Percentiles rank a stretch among this genome's conserved stretches.
Evolutionary conservation across 2,888 invertebrate genomes (phyloP).

Genomic region (Nysson spinosus): DNA sequence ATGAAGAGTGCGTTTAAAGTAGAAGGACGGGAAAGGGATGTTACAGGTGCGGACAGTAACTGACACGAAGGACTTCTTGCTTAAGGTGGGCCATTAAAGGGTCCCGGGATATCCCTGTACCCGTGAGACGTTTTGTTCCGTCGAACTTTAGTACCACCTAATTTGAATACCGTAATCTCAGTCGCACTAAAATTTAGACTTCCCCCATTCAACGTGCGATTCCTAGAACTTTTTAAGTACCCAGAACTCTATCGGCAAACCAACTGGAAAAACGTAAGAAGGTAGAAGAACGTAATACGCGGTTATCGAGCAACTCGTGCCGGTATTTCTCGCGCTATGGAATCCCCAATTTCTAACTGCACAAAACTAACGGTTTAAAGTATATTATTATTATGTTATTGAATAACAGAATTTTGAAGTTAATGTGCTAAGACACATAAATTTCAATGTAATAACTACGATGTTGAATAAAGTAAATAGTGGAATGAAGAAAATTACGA

Average conservation of each 20-base stretch:
- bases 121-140: not conserved
- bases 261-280: not conserved
- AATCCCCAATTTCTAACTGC: too few species aligned
- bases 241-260: not conserved
- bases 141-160: not conserved
- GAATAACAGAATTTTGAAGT: too few species aligned
- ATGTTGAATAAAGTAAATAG: too few species aligned
- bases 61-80: conserved; percentile 16
- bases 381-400: too few species aligned
- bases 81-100: conserved; percentile 23
- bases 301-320: conserved; percentile 48
- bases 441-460: too few species aligned
- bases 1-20: too few species aligned
- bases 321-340: too few species aligned
- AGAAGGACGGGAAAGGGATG: not conserved
- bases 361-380: too few species aligned
- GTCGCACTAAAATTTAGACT: not conserved
- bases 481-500: too few species aligned
- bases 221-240: not conserved
- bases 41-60: conserved; percentile 5
- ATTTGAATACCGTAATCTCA: not conserved
- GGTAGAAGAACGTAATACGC: conserved; percentile 21
- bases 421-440: too few species aligned
- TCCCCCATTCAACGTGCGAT: not conserved
- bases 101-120: conserved; percentile 5